phyloP scores from a whole-genome alignment of 2,797 vertebrate species.

The Bryconaethiops microstoma region DNA sequence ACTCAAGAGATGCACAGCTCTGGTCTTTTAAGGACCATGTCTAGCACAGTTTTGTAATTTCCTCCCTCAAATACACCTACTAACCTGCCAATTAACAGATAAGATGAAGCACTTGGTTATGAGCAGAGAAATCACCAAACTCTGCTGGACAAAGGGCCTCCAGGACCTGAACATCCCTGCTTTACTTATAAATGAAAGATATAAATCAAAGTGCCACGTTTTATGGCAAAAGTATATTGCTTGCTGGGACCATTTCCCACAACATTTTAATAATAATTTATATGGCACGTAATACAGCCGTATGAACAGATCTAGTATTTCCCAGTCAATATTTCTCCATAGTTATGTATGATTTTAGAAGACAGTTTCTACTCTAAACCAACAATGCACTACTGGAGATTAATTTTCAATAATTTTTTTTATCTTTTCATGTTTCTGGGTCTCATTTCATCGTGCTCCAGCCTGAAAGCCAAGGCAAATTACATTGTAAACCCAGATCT shows the following conservation, averaged over 20 bases:
- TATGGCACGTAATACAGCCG: background rate
- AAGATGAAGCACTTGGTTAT: too few relatives aligned
- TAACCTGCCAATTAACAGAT: too few relatives aligned
- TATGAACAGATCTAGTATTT: slow-evolving; percentile 3
- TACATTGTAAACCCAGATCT: background rate
- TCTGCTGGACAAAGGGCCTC: too few relatives aligned
- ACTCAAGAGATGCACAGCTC: too few relatives aligned
- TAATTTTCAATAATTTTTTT: slow-evolving; percentile 3
- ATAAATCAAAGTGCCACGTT: background rate
- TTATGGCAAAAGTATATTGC: background rate
- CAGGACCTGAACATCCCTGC: too few relatives aligned
- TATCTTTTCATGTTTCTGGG: slow-evolving; percentile 1
- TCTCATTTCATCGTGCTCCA: background rate
- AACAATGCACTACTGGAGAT: background rate
- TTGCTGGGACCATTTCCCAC: background rate
- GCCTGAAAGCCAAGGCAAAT: background rate
- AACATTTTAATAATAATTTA: background rate
- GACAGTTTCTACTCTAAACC: background rate
- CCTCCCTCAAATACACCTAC: too few relatives aligned
- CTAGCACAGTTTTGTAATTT: too few relatives aligned
- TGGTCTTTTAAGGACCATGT: too few relatives aligned
- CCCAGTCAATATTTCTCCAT: background rate
- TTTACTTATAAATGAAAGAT: background rate
- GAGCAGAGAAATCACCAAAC: too few relatives aligned
- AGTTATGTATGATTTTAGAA: background rate